Conservation (phyloP, 2,113 vertebrate species). For the Bos indicus region DNA sequence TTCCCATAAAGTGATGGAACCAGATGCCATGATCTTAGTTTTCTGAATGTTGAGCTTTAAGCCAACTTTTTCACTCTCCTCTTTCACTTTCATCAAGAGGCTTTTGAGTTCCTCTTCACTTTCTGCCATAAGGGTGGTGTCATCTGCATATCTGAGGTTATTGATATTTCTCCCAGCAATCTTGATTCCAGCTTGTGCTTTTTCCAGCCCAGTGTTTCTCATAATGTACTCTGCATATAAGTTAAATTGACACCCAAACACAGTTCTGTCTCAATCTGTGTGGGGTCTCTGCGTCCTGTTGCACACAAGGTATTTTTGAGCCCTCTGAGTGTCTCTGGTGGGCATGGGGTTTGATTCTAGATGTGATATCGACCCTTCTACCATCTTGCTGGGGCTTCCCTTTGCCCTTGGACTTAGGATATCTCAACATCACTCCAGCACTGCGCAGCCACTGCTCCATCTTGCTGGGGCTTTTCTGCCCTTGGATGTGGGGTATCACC, state of each 20-base stretch:
- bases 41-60: too few species aligned
- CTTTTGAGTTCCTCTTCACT: too few species aligned
- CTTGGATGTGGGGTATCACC: not conserved
- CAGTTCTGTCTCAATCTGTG: not conserved
- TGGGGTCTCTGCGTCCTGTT: not conserved
- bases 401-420: not conserved
- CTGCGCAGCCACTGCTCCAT: not conserved
- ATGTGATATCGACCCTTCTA: not conserved
- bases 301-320: not conserved
- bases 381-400: not conserved
- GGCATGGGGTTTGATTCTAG: not conserved
- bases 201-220: too few species aligned
- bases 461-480: not conserved
- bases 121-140: too few species aligned
- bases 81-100: too few species aligned
- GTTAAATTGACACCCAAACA: not conserved
- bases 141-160: too few species aligned
- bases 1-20: too few species aligned
- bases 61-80: too few species aligned
- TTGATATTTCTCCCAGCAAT: too few species aligned
- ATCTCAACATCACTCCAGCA: not conserved
- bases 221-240: too few species aligned
- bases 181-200: too few species aligned
- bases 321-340: rapidly evolving
- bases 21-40: too few species aligned